Evolutionary conservation across 2,888 invertebrate genomes (phyloP).

Genomic region (Hedya salicella): DNA sequence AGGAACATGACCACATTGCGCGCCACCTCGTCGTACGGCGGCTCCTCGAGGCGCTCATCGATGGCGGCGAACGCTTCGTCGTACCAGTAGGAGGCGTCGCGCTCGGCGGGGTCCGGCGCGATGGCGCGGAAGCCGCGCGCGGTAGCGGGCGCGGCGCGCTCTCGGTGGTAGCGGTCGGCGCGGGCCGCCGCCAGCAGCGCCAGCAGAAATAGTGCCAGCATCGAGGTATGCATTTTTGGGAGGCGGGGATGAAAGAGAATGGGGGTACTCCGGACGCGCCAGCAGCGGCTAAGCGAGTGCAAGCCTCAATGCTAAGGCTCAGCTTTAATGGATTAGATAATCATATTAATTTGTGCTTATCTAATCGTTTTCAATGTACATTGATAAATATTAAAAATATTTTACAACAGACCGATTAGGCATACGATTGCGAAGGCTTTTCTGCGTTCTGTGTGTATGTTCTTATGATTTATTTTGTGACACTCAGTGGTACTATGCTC

Average conservation of each 20-base stretch:
- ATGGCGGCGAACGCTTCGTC: constrained; percentile 49
- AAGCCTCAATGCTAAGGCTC: not conserved
- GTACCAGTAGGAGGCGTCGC: constrained; percentile 46
- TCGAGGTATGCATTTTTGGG: constrained; percentile 3
- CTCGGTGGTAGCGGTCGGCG: constrained; percentile 41
- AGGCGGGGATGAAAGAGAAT: not conserved
- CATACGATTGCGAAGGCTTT: not conserved
- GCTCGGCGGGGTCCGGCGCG: constrained; percentile 20
- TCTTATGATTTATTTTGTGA: no score
- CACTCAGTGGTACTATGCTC: no score
- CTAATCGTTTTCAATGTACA: constrained; percentile 2
- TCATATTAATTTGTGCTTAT: constrained; percentile 16
- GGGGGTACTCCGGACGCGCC: not conserved
- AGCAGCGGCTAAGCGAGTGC: constrained; percentile 5
- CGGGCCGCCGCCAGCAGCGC: constrained; percentile 41
- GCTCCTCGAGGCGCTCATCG: constrained; percentile 57
- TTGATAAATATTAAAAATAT: not conserved
- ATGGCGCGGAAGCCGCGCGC: not conserved
- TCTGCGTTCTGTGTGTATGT: no score
- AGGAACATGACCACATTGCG: constrained; percentile 88
- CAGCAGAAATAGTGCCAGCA: constrained; percentile 19
- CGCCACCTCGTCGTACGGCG: constrained; percentile 66
- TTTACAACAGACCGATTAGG: not conserved
- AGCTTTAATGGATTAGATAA: constrained; percentile 4
- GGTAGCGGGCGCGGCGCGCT: constrained; percentile 41